Base-by-base conservation (phyloP, 2,888 invertebrate species). In the Dasysyrphus tricinctus region DNA sequence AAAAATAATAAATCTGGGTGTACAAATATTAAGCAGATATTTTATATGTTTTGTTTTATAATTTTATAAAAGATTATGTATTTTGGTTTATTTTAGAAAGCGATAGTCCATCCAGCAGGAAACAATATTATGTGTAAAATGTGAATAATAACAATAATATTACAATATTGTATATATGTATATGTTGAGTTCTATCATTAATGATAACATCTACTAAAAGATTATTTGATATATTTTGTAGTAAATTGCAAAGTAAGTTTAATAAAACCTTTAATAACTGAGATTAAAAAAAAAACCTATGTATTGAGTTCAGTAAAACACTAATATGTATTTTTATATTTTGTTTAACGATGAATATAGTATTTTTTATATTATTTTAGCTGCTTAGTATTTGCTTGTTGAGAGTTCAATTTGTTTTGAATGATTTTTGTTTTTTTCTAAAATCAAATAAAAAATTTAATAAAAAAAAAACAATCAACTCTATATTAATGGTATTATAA, bases 1-100 rank as follows among this genome's bases (percentile, higher is more conserved):
- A 44, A 76, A 80, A 80, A 69, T 84, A 77, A 85, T 80, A 80
- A 85, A 69, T 80, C 80, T 85, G 80, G 80, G 80, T 80, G 74
- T 81, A 51, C 74, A 70, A 74, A 73, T 74, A 57, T 74, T 80
- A 75, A 80, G 75, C 69, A 73, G 70, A 80, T 80, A 76, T 54
- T 75, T 54, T 49, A 37, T 61, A 47, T 29, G 5, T 39, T 56
- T 16, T 32, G 12, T 24, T 49, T 51, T 42, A n/a, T n/a, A 65
- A 19, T 61, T 42, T 59, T 63, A 32, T 51, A 29, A 49, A 16
- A 67, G 24, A 34, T 42, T 47, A 51, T 51, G 29, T 63, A 49
- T 8, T 72, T 73, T 56, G 19, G 74, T 44, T 69, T 19, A 39
- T 67, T 74, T 49, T 65, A 56, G 54, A 42, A 77, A 81, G 72